Evolutionary conservation across 2,113 vertebrate genomes (phyloP), one percentile per base, ranked within the genome.

Genomic region (Poecilia latipinna): DNA sequence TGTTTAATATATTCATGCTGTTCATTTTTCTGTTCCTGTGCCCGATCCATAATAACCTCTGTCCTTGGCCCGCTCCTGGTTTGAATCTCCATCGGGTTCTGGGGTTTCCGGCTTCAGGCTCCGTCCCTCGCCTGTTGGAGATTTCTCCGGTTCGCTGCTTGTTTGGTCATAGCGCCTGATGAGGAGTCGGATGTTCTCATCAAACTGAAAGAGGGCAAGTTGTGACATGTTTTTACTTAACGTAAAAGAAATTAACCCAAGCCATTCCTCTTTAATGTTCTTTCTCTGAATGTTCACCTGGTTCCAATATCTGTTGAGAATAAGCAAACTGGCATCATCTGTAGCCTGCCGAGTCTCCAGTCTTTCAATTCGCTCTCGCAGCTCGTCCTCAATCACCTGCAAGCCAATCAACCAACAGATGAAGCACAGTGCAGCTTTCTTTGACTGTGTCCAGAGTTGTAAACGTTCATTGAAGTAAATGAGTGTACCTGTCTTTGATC

Each of bases 231-330:
- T 70, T 19, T 0, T 3, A 61, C 28, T 62, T 15, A 48, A 15
- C 24, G n/a, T 24, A 12, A 1, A 2, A 1, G 5, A 32, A n/a
- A 65, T 1, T 37, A 12, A 35, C 8, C 51, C 12, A 60, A 13
- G 17, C 35, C 0, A 7, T 10, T 69, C 6, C 22, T 24, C 22
- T 11, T 54, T 51, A 4, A 0, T n/a, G 33, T 17, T 33, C 6
- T 12, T 54, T 69, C n/a, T 7, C 35, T 32, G 37, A 74, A 12
- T 19, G 10, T 48, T 80, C 74, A 99, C 98, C 95, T 99, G 98
- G 87, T 96, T 99, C 98, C 98, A 99, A 90, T 98, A 99, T 70
- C 97, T 94, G 77, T 99, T 99, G 63, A 99, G 95, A 67, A 99
- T 99, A 42, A 99, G 90, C 12, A 99, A 88, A 17, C 97, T 98